phyloP scores from a whole-genome alignment of 2,888 invertebrate genomes.

The Bruchidius siliquastri region DNA sequence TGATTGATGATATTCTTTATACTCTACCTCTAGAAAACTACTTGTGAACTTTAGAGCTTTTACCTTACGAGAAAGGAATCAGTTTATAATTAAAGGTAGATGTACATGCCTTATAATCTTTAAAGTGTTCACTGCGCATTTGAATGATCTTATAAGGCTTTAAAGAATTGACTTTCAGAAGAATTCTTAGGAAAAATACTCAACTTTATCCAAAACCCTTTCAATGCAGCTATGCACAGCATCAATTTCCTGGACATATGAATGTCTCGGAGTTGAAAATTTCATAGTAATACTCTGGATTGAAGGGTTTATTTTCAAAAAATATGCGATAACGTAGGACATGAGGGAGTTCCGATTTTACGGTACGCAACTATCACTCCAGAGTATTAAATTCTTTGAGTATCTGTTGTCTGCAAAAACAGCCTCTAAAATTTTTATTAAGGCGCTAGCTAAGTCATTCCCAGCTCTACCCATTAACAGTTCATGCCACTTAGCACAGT shows the following conservation, averaged over 20 bases:
- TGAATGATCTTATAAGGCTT: constrained; percentile 8
- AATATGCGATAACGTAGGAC: constrained; percentile 1
- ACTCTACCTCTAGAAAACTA: constrained; percentile 5
- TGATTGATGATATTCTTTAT: constrained; percentile 4
- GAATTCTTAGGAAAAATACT: constrained; percentile 7
- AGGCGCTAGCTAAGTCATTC: constrained; percentile 26
- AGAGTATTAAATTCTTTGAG: no score
- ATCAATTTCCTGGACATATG: no score
- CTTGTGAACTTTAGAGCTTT: constrained; percentile 5
- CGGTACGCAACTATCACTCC: no score
- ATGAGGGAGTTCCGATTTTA: constrained; percentile 1
- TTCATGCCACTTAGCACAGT: constrained; percentile 29
- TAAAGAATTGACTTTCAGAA: constrained; percentile 4
- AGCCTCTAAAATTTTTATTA: constrained; percentile 23
- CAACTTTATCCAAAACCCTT: constrained; percentile 6
- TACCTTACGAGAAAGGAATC: constrained; percentile 1
- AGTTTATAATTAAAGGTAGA: constrained; percentile 5
- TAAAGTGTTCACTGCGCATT: constrained; percentile 4
- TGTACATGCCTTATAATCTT: constrained; percentile 6
- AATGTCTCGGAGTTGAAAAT: no score
- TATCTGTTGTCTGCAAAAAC: constrained; percentile 14
- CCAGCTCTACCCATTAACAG: constrained; percentile 25
- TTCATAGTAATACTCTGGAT: constrained; percentile 13
- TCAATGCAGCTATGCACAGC: constrained; percentile 6
- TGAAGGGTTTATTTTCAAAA: constrained; percentile 3